A percentile compares a stretch with the other conserved stretches of the same genome.
Conservation (phyloP, 2,113 vertebrate genomes). For the Dasyprocta punctata region DNA sequence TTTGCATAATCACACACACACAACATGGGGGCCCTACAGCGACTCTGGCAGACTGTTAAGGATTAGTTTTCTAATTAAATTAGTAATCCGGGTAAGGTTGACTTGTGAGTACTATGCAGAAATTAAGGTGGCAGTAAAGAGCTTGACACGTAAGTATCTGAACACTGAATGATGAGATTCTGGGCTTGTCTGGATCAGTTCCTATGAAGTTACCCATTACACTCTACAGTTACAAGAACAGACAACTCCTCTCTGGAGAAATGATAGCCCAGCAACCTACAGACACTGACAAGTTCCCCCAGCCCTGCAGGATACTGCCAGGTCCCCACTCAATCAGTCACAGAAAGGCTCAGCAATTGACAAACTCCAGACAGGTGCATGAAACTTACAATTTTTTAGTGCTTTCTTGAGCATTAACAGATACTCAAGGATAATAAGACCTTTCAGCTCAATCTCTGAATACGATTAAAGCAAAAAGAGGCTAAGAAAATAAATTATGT, state of each 20-base stretch:
- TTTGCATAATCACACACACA: not conserved
- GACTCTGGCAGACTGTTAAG: not conserved
- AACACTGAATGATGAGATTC: not conserved
- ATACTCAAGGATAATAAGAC: not conserved
- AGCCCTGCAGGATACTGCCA: not conserved
- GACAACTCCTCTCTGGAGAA: not conserved
- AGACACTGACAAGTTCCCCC: not conserved
- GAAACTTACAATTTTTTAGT: constrained; percentile 1
- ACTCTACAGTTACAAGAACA: not conserved
- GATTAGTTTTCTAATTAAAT: not conserved
- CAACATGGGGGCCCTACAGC: not conserved
- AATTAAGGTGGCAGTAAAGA: not conserved
- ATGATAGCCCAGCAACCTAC: not conserved
- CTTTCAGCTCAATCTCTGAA: not conserved
- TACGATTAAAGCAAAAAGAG: not conserved
- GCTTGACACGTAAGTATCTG: not conserved
- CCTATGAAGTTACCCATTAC: not conserved
- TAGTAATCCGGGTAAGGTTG: not conserved
- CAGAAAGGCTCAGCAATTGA: not conserved
- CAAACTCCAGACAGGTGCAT: not conserved
- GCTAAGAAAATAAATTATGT: constrained; percentile 41
- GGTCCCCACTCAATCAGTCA: not conserved
- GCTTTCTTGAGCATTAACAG: not conserved
- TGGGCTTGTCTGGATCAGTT: not conserved
- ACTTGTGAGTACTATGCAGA: not conserved